phyloP scores from a whole-genome alignment of 2,888 invertebrate species.

The Tetanocera ferruginea region DNA sequence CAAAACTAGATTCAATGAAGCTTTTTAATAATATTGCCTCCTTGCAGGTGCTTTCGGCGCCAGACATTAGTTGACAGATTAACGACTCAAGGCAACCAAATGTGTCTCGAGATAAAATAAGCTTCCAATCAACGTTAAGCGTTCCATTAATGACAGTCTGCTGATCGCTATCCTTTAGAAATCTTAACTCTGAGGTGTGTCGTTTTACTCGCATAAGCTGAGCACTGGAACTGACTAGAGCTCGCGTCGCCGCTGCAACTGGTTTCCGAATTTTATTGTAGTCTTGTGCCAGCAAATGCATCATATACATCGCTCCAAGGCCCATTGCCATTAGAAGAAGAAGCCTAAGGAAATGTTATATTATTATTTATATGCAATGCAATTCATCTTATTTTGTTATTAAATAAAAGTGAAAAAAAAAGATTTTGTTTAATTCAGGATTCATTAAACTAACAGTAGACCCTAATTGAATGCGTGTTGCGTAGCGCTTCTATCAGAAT shows the following conservation, averaged over 20 bases:
- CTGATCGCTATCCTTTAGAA: neutral
- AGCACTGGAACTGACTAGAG: conserved; percentile 58
- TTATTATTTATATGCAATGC: conserved; percentile 34
- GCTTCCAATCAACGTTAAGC: conserved; percentile 63
- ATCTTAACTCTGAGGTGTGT: conserved; percentile 38
- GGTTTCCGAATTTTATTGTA: conserved; percentile 70
- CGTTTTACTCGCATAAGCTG: conserved; percentile 59
- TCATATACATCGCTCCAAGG: conserved; percentile 70
- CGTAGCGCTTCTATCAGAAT: too few relatives aligned
- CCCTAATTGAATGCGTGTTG: too few relatives aligned
- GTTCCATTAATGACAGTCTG: neutral
- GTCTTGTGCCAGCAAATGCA: conserved; percentile 71
- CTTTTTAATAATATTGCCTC: conserved; percentile 63
- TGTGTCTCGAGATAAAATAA: conserved; percentile 64
- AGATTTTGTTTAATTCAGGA: neutral
- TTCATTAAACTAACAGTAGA: too few relatives aligned
- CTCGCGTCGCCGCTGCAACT: conserved; percentile 56
- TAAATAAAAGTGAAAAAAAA: too few relatives aligned
- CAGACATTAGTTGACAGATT: conserved; percentile 68
- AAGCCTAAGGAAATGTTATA: conserved; percentile 53
- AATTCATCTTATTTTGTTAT: too few relatives aligned
- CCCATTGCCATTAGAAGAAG: conserved; percentile 69
- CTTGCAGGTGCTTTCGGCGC: conserved; percentile 59
- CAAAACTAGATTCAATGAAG: conserved; percentile 61
- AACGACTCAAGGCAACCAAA: conserved; percentile 67